Base-by-base conservation (phyloP, 2,113 vertebrate genomes). In the Cyanoramphus novaezelandiae region DNA sequence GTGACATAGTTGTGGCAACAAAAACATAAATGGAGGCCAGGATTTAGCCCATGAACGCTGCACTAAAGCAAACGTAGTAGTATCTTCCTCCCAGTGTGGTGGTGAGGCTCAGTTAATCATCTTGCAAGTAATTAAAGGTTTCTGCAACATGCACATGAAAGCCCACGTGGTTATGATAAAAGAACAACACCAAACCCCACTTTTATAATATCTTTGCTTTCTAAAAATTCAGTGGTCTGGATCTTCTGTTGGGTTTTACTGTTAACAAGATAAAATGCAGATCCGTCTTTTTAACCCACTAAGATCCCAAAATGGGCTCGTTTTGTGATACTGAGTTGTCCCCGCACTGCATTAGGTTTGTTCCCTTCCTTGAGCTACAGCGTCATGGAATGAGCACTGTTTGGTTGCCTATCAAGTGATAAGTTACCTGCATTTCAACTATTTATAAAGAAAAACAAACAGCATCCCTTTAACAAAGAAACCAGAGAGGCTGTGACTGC, bases 61-160 rank as follows among this genome's bases (percentile, higher is more conserved):
- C 2, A 3, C 60, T 84, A 21, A 64, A 78, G 67, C 2, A 21
- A 81, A 33, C 6, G 2, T 12, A 64, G 57, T 44, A 81, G 24
- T 65, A 37, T 84, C 86, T 94, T 90, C 52, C 15, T 86, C 29
- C 53, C 52, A 31, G 7, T 55, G 90, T 80, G 82, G 86, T 88
- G 52, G 31, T 82, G 86, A 96, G 80, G 77, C 69, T 88, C 81
- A 82, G 63, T 95, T 95, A 92, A 96, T 95, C 65, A 87, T 89
- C 86, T 83, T 79, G 44, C 10, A 41, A 59, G 49, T 88, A 76
- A 84, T 95, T 87, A 92, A 94, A 88, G 74, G 84, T 62, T 92
- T 97, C 84, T 95, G 50, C 47, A 47, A 89, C 69, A 65, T 72
- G 65, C 39, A n/a, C 47, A 33, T 79, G 86, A 68, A 93, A 94